A percentile compares a stretch with the other conserved stretches of the same genome.
Evolutionary conservation across 2,113 vertebrate genomes (phyloP).

Genomic region (Deroptyus accipitrinus): DNA sequence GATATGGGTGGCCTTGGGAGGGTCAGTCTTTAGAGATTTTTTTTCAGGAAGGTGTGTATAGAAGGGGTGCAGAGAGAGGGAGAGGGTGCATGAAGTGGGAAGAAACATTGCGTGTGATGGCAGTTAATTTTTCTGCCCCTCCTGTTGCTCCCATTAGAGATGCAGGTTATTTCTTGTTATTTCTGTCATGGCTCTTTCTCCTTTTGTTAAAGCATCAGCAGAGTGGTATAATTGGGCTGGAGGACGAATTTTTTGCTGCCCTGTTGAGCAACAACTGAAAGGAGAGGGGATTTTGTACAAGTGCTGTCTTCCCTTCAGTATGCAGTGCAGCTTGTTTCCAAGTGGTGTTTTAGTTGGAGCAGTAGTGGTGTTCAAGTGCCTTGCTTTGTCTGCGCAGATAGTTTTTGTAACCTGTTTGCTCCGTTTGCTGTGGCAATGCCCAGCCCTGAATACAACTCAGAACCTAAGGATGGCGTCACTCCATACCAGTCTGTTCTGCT

Average conservation of each 20-base stretch:
- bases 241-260: slow-evolving; percentile 10
- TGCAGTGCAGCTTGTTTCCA: slow-evolving; percentile 16
- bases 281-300: slow-evolving; percentile 30
- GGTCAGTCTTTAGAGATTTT: neutral
- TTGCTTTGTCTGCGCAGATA: slow-evolving; percentile 18
- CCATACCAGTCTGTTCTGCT: neutral
- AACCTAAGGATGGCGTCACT: neutral
- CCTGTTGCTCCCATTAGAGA: neutral
- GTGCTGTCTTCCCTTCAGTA: slow-evolving; percentile 9
- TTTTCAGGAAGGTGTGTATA: neutral
- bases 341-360: slow-evolving; percentile 15
- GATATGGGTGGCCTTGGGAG: neutral
- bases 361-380: slow-evolving; percentile 9
- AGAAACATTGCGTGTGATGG: neutral
- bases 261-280: neutral
- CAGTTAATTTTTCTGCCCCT: slow-evolving; percentile 13
- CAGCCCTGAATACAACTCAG: neutral
- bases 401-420: slow-evolving; percentile 36
- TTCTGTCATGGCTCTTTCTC: slow-evolving; percentile 4
- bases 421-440: neutral
- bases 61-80: neutral
- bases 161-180: slow-evolving; percentile 15
- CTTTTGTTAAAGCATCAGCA: slow-evolving; percentile 32
- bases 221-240: slow-evolving; percentile 31
- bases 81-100: neutral